phyloP scores from a whole-genome alignment of 37 sponge, comb jelly and placozoan species.

The Geodia barretti region DNA sequence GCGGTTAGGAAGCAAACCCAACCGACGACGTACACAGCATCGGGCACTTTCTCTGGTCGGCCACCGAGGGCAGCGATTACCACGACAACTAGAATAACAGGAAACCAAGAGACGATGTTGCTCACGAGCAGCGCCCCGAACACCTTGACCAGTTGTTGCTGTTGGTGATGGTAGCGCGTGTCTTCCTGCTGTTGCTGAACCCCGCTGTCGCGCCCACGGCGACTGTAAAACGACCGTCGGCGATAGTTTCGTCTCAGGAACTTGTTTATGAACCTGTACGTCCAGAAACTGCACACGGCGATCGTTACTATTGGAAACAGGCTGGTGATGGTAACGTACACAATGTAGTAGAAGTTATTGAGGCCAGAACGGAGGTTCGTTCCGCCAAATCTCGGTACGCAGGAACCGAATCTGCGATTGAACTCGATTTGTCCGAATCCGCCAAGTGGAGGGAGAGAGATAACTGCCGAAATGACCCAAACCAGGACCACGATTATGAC shows the following conservation, averaged over 20 bases:
- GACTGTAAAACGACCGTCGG: constrained; percentile 13
- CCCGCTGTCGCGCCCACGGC: not conserved
- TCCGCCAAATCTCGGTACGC: constrained; percentile 59
- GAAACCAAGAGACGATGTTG: constrained; percentile 60
- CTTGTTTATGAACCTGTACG: constrained; percentile 52
- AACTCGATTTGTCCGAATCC: constrained; percentile 77
- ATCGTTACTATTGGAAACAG: constrained; percentile 62
- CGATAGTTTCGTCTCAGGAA: constrained; percentile 43
- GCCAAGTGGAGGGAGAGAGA: constrained; percentile 43
- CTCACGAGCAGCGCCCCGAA: constrained; percentile 69
- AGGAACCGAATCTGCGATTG: constrained; percentile 58
- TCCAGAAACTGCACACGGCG: constrained; percentile 54
- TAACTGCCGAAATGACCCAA: constrained; percentile 25
- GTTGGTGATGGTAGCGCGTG: constrained; percentile 47
- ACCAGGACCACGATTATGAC: constrained; percentile 24
- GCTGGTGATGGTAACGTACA: constrained; percentile 28
- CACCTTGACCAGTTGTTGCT: constrained; percentile 58
- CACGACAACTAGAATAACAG: constrained; percentile 29
- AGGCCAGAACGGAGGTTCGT: not conserved
- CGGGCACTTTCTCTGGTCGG: constrained; percentile 17
- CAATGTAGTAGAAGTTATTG: constrained; percentile 46
- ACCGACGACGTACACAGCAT: constrained; percentile 56
- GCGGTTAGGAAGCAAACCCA: constrained; percentile 54
- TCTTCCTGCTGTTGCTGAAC: constrained; percentile 16
- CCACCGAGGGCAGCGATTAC: not conserved